phyloP scores from a whole-genome alignment of 2,888 invertebrate genomes.

The Lithophane socia region DNA sequence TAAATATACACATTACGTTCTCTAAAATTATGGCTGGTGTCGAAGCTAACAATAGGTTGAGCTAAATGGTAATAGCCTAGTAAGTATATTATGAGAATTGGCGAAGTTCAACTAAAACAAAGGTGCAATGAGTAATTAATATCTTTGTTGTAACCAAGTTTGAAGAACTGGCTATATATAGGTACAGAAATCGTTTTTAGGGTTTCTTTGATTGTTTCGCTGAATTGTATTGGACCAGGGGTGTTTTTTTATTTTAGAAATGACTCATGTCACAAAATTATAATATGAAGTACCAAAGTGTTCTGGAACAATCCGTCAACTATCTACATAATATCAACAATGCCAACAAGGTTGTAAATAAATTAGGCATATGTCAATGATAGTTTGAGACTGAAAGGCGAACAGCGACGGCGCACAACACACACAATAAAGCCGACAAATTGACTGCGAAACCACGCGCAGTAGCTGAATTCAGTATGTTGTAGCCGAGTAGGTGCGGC shows the following conservation, averaged over 20 bases:
- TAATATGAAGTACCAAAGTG: background rate
- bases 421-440: constrained; percentile 87
- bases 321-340: constrained; percentile 15
- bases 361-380: constrained; percentile 64
- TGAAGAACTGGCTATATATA: constrained; percentile 10
- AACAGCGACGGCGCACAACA: constrained; percentile 75
- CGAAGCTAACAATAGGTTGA: constrained; percentile 60
- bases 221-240: background rate
- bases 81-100: constrained; percentile 61
- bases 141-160: constrained; percentile 38
- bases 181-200: background rate
- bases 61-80: constrained; percentile 50
- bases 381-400: constrained; percentile 72
- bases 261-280: background rate
- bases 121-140: constrained; percentile 46
- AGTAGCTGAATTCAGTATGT: constrained; percentile 81
- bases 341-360: constrained; percentile 66
- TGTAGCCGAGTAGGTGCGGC: constrained; percentile 79
- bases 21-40: constrained; percentile 44
- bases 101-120: constrained; percentile 61
- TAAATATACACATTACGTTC: constrained; percentile 31
- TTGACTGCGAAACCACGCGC: constrained; percentile 83
- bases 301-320: constrained; percentile 28
- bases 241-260: background rate
- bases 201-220: constrained; percentile 9